Evolutionary conservation across 2,113 vertebrate genomes (phyloP), one percentile per base, ranked within the genome.

Genomic region (Lamprotornis superbus): DNA sequence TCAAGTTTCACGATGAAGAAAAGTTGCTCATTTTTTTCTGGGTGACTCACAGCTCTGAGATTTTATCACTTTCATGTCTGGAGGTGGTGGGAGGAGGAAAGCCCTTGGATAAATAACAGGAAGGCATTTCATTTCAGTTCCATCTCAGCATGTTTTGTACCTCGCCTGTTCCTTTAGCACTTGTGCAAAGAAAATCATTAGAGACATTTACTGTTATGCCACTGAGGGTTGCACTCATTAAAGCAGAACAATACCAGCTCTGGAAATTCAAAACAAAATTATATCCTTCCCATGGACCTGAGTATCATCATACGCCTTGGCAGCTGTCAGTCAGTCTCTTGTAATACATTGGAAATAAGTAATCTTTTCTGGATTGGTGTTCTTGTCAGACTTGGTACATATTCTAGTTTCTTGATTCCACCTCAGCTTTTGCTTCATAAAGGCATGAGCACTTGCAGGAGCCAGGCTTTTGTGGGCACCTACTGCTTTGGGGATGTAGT

Each of bases 1-100:
- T 82, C 65, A 71, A 49, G 76, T 65, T 91, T 81, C 52, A 42
- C 0, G 2, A 59, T 2, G 23, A 83, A 81, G 59, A 65, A 90
- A 56, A 91, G 77, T 90, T 94, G 87, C 83, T 97, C 78, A 14
- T 83, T 95, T 95, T 88, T 14, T 37, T 79, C 64, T 4, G 5
- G 0, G 1, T 91, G 91, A 94, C 69, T 94, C 91, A 85, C 64
- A 56, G 73, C 89, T 83, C 71, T 37, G 60, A 88, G 61, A 30
- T 65, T 95, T 90, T 89, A 91, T 67, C 73, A 46, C 68, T 91
- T 93, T 69, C 65, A 14, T 16, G n/a, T 75, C 67, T 88, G 93
- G 93, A 94, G 93, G 89, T 7, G 68, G 89, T 90, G 44, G 91
- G 87, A 96, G 87, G 87, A 92, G 77, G 87, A 91, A 80, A 44